Base-by-base conservation (phyloP, 2,888 invertebrate species). In the Eupithecia vulgata region DNA sequence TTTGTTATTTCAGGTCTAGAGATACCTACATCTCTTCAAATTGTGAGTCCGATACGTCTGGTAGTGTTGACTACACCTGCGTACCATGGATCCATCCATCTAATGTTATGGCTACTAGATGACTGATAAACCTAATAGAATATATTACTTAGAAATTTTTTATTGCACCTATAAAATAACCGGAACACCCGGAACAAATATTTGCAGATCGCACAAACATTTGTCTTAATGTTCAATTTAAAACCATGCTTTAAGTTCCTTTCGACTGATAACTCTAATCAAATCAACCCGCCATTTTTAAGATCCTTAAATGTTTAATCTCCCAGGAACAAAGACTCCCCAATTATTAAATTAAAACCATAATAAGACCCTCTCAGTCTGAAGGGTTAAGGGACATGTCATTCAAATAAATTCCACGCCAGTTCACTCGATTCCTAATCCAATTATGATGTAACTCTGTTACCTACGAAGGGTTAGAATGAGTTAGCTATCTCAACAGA, bases 381-480 rank as follows among this genome's bases (percentile, higher is more conserved):
- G 85, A 85, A 85, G 89, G 90, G 90, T 90, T 90, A 89, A 89
- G 88, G 82, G 88, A 86, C 89, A 85, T 86, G 87, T 86, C 89
- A 86, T 89, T 89, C 87, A 85, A 88, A 89, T 88, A 87, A 89
- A 87, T 90, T 90, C 88, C 85, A 82, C 85, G 87, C 86, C 88
- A 85, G 86, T 88, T 87, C 85, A 87, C 85, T 85, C 81, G 79
- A 82, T 79, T 81, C 78, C 84, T 91, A 90, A 92, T 91, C 86
- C 86, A 88, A 89, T 91, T 91, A 91, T 81, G 79, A 82, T 74
- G 83, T 90, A 90, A 92, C 86, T 86, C 82, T 84, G 85, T 91
- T 90, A 65, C 65, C 65, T 65, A 65, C 65, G 13, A 13, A 65
- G 64, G 37, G 65, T 65, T 21, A 65, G 65, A 13, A 42, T 42